Percentiles rank a stretch among this genome's conserved stretches.
phyloP scores from a whole-genome alignment of 2,113 vertebrate species.

The Brachypodius melanocephalos region DNA sequence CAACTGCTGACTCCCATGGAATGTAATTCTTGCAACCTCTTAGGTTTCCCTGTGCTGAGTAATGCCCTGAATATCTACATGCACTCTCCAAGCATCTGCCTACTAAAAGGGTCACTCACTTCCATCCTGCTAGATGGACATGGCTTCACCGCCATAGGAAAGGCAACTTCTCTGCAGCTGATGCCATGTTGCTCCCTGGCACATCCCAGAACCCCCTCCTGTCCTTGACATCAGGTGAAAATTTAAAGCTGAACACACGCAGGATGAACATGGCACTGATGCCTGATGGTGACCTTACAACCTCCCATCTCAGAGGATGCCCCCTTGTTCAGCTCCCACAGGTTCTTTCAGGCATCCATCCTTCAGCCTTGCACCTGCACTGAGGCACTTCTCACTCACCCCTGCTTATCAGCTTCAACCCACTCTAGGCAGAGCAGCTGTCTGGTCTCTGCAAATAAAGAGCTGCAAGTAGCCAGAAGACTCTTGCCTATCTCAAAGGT shows the following conservation, averaged over 20 bases:
- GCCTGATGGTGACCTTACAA: background rate
- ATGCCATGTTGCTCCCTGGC: background rate
- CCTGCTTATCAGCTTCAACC: background rate
- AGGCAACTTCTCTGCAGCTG: background rate
- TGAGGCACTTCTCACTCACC: background rate
- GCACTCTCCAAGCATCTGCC: background rate
- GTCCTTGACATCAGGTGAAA: background rate
- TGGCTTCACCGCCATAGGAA: background rate
- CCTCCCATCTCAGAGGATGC: background rate
- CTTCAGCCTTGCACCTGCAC: background rate
- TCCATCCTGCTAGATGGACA: background rate
- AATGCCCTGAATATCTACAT: background rate
- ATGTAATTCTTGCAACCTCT: background rate
- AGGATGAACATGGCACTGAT: background rate
- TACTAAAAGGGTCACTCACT: background rate
- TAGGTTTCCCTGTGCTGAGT: slow-evolving; percentile 15
- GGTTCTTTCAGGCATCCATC: background rate
- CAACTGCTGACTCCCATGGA: background rate
- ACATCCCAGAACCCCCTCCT: background rate
- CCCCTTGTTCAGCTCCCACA: background rate
- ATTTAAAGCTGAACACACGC: background rate
- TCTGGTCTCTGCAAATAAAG: background rate
- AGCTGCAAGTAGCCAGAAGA: background rate
- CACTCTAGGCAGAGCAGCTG: background rate
- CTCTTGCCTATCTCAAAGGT: background rate